Base-by-base conservation (phyloP, 2,113 vertebrate species). In the Nettapus auritus region DNA sequence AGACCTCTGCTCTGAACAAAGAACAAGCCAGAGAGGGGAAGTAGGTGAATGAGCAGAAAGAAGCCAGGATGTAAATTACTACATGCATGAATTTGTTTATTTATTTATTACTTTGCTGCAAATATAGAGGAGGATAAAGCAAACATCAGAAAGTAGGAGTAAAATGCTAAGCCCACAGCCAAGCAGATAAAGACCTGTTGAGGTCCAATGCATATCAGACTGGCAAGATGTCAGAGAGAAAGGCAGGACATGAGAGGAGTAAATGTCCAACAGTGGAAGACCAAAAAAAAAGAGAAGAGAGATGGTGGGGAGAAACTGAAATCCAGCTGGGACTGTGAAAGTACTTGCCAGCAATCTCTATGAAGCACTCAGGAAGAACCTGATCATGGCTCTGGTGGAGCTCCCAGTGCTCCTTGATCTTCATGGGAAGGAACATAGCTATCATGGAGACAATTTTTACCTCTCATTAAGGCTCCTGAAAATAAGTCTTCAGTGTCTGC, bases 361-460 rank as follows among this genome's bases (percentile, higher is more conserved):
- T 0, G 0, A 83, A 67, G 31, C 0, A 1, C 14, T 38, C 3
- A 11, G 9, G 15, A 92, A 23, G 28, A 69, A 86, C 69, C 3
- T 38, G 31, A 33, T 66, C 5, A 7, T n/a, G 33, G 34, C 25
- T 40, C n/a, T 66, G 64, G 2, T 46, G 34, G 22, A 84, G 63
- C 18, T 11, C 55, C 56, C 52, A 18, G 36, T 82, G 67, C 11
- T 67, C n/a, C 40, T 2, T 8, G 57, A 86, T 60, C 4, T 10
- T 36, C 33, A 40, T 0, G 0, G 10, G 21, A 90, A 20, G 33
- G 86, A 73, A 79, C 11, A 48, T 0, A 2, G 8, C 18, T 56
- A 19, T 19, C 14, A 26, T 6, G 13, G 28, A 80, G 15, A 33
- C 1, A 0, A 7, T 15, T 26, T 77, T 53, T 56, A 57, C 29